Percentiles rank a stretch among this genome's conserved stretches.
Conservation (phyloP, 2,888 invertebrate genomes). For the Beris morrisii region DNA sequence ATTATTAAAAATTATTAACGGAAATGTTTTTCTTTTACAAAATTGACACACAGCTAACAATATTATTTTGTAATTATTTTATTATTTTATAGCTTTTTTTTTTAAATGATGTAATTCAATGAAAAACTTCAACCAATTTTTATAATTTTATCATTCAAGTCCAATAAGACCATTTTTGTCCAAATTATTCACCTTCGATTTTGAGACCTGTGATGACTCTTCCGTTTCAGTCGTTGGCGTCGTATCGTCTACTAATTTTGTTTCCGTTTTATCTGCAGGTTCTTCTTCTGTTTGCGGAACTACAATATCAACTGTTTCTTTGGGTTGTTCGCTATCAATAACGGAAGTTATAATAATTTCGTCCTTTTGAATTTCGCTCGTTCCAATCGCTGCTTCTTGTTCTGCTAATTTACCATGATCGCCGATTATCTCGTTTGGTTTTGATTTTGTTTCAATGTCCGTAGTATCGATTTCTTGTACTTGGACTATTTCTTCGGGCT, state of each 20-base stretch:
- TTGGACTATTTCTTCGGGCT: not conserved
- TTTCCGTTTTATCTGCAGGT: slow-evolving; percentile 1
- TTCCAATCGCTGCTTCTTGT: not conserved
- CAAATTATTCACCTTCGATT: slow-evolving; percentile 32
- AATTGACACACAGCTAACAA: too few relatives aligned
- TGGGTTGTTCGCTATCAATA: not conserved
- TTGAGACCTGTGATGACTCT: slow-evolving; percentile 8
- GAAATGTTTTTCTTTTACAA: too few relatives aligned
- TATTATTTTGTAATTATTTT: too few relatives aligned
- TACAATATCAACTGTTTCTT: not conserved
- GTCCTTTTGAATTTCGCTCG: not conserved
- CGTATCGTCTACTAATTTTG: not conserved
- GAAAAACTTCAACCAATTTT: slow-evolving; percentile 31
- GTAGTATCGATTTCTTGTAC: not conserved
- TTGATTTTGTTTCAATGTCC: not conserved
- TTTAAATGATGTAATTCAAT: too few relatives aligned
- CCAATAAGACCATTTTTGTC: slow-evolving; percentile 30
- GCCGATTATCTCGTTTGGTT: slow-evolving; percentile 6
- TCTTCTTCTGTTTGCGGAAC: not conserved
- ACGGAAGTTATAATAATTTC: not conserved
- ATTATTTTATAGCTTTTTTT: too few relatives aligned
- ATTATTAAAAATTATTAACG: too few relatives aligned
- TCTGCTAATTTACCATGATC: slow-evolving; percentile 4
- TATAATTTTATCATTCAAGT: slow-evolving; percentile 24
- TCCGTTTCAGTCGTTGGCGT: slow-evolving; percentile 5